Percentiles rank a stretch among this genome's conserved stretches.
These are phyloP conservation scores for Aromia moschata DNA, from an alignment of 2,888 invertebrate genomes.

Conservation along the genomic window DNA sequence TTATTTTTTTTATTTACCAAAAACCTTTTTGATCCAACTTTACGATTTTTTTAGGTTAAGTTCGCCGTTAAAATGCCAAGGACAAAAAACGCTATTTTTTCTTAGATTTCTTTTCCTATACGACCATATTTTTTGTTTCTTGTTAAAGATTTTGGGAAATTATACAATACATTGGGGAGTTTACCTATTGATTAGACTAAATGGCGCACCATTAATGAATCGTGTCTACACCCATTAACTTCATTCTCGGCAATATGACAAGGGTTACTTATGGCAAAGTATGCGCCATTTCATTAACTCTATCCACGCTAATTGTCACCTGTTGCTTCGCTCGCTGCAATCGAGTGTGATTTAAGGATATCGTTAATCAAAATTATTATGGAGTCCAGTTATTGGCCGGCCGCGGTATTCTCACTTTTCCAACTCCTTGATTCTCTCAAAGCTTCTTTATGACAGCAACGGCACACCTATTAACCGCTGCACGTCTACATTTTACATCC, in stretches of 20 bases:
- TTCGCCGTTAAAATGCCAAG: too few relatives aligned
- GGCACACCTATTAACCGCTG: slow-evolving; percentile 11
- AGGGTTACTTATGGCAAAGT: slow-evolving; percentile 7
- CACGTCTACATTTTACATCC: slow-evolving; percentile 7
- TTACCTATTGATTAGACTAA: too few relatives aligned
- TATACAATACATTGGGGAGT: too few relatives aligned
- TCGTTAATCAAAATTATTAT: slow-evolving; percentile 1
- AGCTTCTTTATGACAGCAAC: slow-evolving; percentile 4
- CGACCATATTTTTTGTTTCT: too few relatives aligned
- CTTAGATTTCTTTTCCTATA: too few relatives aligned
- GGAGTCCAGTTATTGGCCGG: neutral
- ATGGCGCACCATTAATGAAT: slow-evolving; percentile 3
- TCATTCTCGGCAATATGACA: slow-evolving; percentile 1
- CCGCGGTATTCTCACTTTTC: slow-evolving; percentile 1
- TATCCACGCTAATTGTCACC: slow-evolving; percentile 7
- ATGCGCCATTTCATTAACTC: slow-evolving; percentile 3
- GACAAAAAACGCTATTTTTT: too few relatives aligned
- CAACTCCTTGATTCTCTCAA: neutral
- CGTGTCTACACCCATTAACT: slow-evolving; percentile 9
- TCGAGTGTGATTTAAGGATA: slow-evolving; percentile 1
- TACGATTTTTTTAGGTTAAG: too few relatives aligned
- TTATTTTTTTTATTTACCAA: too few relatives aligned
- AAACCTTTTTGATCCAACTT: too few relatives aligned
- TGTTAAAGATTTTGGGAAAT: too few relatives aligned
- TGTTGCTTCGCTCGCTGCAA: slow-evolving; percentile 2